Conservation (phyloP, 1,140 invertebrate genomes). For the Papilio glaucus region DNA sequence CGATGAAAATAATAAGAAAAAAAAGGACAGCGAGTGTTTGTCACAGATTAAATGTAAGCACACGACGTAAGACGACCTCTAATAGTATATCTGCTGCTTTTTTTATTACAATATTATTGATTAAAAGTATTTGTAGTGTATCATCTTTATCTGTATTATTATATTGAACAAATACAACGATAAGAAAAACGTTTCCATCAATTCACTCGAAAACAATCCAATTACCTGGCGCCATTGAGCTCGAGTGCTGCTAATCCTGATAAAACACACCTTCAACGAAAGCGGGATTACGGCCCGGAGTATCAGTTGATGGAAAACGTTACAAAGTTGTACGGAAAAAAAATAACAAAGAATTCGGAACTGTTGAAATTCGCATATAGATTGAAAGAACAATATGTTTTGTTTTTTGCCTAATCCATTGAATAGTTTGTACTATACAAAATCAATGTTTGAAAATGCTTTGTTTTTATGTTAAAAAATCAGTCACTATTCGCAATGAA, state of each 20-base stretch:
- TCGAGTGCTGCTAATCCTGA: conserved; percentile 19
- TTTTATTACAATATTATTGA: no score
- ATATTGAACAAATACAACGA: neutral
- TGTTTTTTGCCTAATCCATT: neutral
- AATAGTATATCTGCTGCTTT: no score
- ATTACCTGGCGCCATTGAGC: conserved; percentile 10
- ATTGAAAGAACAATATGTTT: neutral
- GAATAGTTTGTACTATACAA: conserved; percentile 4
- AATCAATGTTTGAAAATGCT: no score
- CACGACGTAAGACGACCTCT: no score
- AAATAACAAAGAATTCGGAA: neutral
- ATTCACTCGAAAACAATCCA: conserved; percentile 17
- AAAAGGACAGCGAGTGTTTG: no score
- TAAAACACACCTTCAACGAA: conserved; percentile 24
- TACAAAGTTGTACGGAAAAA: neutral
- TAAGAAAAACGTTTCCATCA: conserved; percentile 26
- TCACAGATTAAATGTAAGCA: no score
- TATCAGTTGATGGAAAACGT: neutral
- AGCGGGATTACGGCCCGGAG: neutral
- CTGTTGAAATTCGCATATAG: neutral
- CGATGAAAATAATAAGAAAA: no score
- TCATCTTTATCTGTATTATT: no score
- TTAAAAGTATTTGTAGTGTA: no score
- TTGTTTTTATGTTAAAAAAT: no score
- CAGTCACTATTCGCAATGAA: no score